A percentile compares a stretch with the other conserved stretches of the same genome.
Conservation (phyloP, 2,888 invertebrate species). For the Pristionchus entomophagus region DNA sequence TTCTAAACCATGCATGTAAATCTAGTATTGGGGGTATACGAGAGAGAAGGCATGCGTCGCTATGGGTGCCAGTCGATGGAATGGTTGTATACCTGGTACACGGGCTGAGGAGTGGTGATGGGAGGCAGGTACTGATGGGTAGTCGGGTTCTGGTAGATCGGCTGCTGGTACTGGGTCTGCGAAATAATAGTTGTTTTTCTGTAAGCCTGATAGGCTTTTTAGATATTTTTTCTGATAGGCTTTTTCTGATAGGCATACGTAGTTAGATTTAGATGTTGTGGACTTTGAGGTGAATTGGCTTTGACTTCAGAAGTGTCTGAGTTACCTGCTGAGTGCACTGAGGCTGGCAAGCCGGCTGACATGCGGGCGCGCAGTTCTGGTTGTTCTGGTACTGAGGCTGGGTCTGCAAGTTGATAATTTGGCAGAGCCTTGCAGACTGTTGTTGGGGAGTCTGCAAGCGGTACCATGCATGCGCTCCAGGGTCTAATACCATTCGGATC, state of each 20-base stretch:
- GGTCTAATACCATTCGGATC: too few relatives aligned
- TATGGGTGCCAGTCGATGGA: too few relatives aligned
- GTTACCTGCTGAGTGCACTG: slow-evolving; percentile 8
- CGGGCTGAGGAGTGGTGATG: slow-evolving; percentile 34
- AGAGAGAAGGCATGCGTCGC: not conserved
- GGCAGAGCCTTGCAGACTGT: not conserved
- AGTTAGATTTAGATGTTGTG: too few relatives aligned
- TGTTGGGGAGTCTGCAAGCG: too few relatives aligned
- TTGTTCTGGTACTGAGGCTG: slow-evolving; percentile 13
- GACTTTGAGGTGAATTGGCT: not conserved
- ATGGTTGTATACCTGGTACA: not conserved
- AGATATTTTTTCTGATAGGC: too few relatives aligned
- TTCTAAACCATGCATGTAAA: not conserved
- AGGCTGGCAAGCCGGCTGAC: slow-evolving; percentile 41
- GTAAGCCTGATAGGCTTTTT: too few relatives aligned
- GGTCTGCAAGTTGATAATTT: not conserved
- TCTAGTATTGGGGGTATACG: too few relatives aligned
- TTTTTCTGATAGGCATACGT: too few relatives aligned
- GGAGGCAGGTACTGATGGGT: slow-evolving; percentile 34
- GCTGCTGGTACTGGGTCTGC: slow-evolving; percentile 28
- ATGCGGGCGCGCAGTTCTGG: slow-evolving; percentile 4
- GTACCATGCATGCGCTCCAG: too few relatives aligned
- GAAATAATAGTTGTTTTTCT: too few relatives aligned
- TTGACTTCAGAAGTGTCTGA: too few relatives aligned
- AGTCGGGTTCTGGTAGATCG: slow-evolving; percentile 40